These are phyloP conservation scores for Drosophila saltans DNA, from an alignment of 1,140 invertebrate species.

Conservation along the genomic window DNA sequence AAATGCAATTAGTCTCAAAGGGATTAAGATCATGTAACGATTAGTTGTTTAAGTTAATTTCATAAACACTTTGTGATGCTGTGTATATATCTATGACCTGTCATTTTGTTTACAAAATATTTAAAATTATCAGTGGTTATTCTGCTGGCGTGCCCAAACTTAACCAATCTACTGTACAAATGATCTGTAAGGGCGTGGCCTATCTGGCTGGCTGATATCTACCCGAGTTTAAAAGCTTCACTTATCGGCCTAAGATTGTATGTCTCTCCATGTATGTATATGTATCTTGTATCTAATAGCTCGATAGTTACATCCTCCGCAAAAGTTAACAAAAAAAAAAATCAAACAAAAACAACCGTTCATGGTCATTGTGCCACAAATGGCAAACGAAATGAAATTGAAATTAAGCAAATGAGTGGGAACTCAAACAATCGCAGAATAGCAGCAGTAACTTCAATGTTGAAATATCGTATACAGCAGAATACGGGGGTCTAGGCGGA, in stretches of 20 bases:
- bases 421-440: constrained; percentile 57
- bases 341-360: constrained; percentile 42
- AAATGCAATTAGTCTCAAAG: too few species aligned
- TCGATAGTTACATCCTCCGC: constrained; percentile 76
- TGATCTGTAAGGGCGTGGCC: constrained; percentile 12
- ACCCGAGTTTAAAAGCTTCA: constrained; percentile 26
- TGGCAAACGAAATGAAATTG: constrained; percentile 79
- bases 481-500: constrained; percentile 60
- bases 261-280: neutral
- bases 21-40: too few species aligned
- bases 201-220: constrained; percentile 25
- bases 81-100: too few species aligned
- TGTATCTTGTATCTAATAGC: constrained; percentile 52
- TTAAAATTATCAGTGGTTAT: too few species aligned
- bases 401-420: constrained; percentile 81
- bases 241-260: constrained; percentile 29
- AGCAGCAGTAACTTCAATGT: constrained; percentile 39
- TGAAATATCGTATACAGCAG: constrained; percentile 48
- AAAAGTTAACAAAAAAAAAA: constrained; percentile 22
- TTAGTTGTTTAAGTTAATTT: too few species aligned
- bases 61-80: too few species aligned
- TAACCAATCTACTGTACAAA: neutral
- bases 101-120: too few species aligned
- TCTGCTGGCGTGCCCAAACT: neutral
- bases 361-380: constrained; percentile 81